Base-by-base conservation (phyloP, 2,888 invertebrate genomes). In the Agonopterix alstromeriana region DNA sequence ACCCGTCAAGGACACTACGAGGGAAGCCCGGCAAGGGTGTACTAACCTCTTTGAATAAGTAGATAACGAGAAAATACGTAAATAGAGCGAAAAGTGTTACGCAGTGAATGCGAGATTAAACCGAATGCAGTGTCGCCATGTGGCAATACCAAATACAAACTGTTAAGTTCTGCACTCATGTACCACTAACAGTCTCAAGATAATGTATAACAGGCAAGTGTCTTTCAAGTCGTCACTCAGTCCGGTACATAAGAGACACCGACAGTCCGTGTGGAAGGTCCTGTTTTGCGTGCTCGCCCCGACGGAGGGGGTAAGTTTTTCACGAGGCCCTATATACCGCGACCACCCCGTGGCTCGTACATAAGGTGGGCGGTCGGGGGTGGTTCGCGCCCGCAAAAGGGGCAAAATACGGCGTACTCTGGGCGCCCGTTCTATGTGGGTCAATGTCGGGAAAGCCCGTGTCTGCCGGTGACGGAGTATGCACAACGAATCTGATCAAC, bases 371-470 rank as follows among this genome's bases (percentile, higher is more conserved):
- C 77, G 83, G 85, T 70, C 60, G 73, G 69, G 85, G 88, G 87
- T 75, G 87, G 82, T 82, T 85, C 82, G 87, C 85, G 83, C 89
- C 88, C 88, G 88, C 88, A 88, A 88, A 88, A 88, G 88, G 88
- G 88, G 88, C 88, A 88, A 88, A 88, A 88, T 88, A 87, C 88
- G 86, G 84, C 84, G 87, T 86, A 84, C 86, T 87, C 84, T 86
- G 87, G 83, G 87, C 85, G 85, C 87, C 83, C 83, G 86, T 71
- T 84, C 84, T 85, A 88, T 88, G 85, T 89, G 87, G 90, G 90
- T 90, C 90, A 90, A 90, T 90, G 90, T 86, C 89, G 89, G 89
- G 89, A 87, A 89, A 89, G 85, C 87, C 87, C 87, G 87, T 86
- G 87, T 88, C 87, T 88, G 81, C 87, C 84, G 81, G 85, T 87